Evolutionary conservation across 2,113 vertebrate genomes (phyloP).

Genomic region (Seriola dumerili): DNA sequence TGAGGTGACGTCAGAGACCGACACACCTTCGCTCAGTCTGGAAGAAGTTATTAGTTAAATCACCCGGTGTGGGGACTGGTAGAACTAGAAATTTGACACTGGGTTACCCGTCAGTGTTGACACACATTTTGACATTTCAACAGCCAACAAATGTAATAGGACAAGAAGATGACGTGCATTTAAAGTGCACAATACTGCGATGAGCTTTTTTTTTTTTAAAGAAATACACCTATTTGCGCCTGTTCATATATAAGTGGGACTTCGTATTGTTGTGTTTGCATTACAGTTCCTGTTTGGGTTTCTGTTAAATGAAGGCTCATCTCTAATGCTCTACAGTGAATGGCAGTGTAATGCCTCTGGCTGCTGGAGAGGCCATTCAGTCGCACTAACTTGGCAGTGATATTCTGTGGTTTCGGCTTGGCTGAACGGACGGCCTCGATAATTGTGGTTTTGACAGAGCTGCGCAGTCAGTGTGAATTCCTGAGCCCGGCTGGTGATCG

Average conservation of each 20-base stretch:
- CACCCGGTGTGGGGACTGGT: too few relatives aligned
- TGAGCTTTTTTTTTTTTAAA: neutral
- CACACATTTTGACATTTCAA: neutral
- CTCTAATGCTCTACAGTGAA: slow-evolving; percentile 16
- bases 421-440: slow-evolving; percentile 57
- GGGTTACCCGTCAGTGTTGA: neutral
- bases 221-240: neutral
- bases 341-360: slow-evolving; percentile 11
- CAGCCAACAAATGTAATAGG: neutral
- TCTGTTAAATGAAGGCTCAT: slow-evolving; percentile 30
- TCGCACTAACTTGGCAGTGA: slow-evolving; percentile 52
- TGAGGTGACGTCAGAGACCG: neutral
- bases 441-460: slow-evolving; percentile 64
- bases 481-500: slow-evolving; percentile 37
- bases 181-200: neutral
- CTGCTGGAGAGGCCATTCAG: slow-evolving; percentile 53
- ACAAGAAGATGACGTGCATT: too few relatives aligned
- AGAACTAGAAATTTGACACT: neutral
- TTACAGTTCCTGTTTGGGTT: slow-evolving; percentile 18
- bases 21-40: neutral
- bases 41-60: neutral
- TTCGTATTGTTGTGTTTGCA: slow-evolving; percentile 1
- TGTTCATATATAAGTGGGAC: neutral
- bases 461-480: slow-evolving; percentile 57
- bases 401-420: slow-evolving; percentile 52